A percentile compares a stretch with the other conserved stretches of the same genome.
Conservation (phyloP, 1,140 invertebrate genomes). For the Megathymus violae region DNA sequence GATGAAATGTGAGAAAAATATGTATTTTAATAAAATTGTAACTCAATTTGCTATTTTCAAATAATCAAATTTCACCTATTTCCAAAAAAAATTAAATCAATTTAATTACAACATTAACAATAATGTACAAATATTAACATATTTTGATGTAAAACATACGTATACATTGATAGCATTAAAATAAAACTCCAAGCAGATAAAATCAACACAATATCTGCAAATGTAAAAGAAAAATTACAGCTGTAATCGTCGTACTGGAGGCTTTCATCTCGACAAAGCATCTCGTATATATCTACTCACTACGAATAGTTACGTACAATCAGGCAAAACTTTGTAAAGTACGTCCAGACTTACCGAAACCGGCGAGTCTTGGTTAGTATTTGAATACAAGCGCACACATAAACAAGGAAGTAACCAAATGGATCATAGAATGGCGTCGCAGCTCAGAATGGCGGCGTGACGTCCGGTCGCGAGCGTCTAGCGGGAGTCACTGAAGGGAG, state of each 20-base stretch:
- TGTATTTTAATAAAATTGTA: too few relatives aligned
- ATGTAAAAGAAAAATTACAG: slow-evolving; percentile 2
- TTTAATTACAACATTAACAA: too few relatives aligned
- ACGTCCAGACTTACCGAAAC: slow-evolving; percentile 5
- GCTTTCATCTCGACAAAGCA: slow-evolving; percentile 31
- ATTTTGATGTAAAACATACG: too few relatives aligned
- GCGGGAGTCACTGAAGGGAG: slow-evolving; percentile 64
- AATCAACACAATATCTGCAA: not conserved
- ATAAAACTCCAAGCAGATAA: not conserved
- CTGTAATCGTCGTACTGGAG: slow-evolving; percentile 42
- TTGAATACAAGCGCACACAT: slow-evolving; percentile 13
- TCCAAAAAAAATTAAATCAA: too few relatives aligned
- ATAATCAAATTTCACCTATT: too few relatives aligned
- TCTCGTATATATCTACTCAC: slow-evolving; percentile 6
- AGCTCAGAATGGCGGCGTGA: slow-evolving; percentile 51
- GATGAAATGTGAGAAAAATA: too few relatives aligned
- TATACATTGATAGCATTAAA: too few relatives aligned
- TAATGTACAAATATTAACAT: too few relatives aligned
- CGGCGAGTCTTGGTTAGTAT: slow-evolving; percentile 14
- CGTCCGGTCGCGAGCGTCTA: slow-evolving; percentile 56
- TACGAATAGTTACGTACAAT: not conserved
- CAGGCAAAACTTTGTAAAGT: not conserved
- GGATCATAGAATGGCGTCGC: slow-evolving; percentile 60
- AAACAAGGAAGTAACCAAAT: slow-evolving; percentile 56
- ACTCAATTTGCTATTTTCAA: too few relatives aligned